Evolutionary conservation across 1,140 invertebrate species (phyloP).

Genomic region (Palaemon carinicauda): DNA sequence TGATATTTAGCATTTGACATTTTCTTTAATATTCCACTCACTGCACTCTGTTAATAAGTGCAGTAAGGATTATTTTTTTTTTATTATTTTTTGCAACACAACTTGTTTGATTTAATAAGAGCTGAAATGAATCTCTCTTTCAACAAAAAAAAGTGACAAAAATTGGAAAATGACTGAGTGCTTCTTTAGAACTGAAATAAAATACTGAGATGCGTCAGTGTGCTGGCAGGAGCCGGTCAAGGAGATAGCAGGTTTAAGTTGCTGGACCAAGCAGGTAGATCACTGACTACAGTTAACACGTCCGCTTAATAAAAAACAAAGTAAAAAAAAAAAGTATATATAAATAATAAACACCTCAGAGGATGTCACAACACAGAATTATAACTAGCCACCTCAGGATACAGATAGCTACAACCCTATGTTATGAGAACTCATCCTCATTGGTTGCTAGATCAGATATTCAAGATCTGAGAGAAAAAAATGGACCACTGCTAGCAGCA

Average conservation of each 20-base stretch:
- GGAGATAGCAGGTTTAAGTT: slow-evolving; percentile 39
- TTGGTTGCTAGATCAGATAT: slow-evolving; percentile 30
- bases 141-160: not conserved
- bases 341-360: not conserved
- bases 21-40: not conserved
- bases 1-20: not conserved
- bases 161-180: not conserved
- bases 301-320: slow-evolving; percentile 10
- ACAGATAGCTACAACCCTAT: not conserved
- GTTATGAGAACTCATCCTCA: not conserved
- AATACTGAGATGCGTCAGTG: slow-evolving; percentile 31
- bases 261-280: slow-evolving; percentile 38
- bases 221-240: slow-evolving; percentile 32
- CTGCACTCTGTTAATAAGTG: too few relatives aligned
- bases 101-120: too few relatives aligned
- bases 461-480: slow-evolving; percentile 17
- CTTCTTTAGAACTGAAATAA: not conserved
- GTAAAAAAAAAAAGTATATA: not conserved
- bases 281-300: slow-evolving; percentile 37
- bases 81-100: too few relatives aligned
- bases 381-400: not conserved
- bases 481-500: too few relatives aligned
- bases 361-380: not conserved
- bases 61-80: too few relatives aligned
- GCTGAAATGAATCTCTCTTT: not conserved